These are phyloP conservation scores for Ptyas mucosa DNA, from an alignment of 2,113 vertebrate genomes.

Conservation along the genomic window DNA sequence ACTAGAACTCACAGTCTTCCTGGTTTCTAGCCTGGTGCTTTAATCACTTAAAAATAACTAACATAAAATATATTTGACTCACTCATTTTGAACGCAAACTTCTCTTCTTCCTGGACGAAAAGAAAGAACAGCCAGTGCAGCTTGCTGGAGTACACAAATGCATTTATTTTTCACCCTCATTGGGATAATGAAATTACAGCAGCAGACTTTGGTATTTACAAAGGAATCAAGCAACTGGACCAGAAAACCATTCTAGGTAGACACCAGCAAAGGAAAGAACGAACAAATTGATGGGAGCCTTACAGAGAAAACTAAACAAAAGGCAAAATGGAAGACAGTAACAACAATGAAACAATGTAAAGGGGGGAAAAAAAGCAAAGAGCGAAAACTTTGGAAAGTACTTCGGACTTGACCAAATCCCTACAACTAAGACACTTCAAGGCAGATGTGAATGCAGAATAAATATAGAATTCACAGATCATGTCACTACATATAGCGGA, in stretches of 20 bases:
- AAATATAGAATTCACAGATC: not conserved
- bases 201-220: slow-evolving; percentile 57
- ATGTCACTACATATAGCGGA: not conserved
- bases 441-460: not conserved
- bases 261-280: not conserved
- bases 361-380: not conserved
- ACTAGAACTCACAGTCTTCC: not conserved
- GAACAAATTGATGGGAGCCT: not conserved
- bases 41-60: not conserved
- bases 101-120: not conserved
- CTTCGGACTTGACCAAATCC: not conserved
- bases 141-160: slow-evolving; percentile 39
- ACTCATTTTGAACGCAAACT: not conserved
- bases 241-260: slow-evolving; percentile 5
- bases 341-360: not conserved
- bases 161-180: slow-evolving; percentile 61
- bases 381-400: not conserved
- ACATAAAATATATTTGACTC: not conserved
- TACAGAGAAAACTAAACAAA: not conserved
- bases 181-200: slow-evolving; percentile 58
- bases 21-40: not conserved
- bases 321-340: not conserved
- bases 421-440: not conserved
- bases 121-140: not conserved
- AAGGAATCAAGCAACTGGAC: slow-evolving; percentile 48